Conservation (phyloP, 2,113 vertebrate species). For the Lamprotornis superbus region DNA sequence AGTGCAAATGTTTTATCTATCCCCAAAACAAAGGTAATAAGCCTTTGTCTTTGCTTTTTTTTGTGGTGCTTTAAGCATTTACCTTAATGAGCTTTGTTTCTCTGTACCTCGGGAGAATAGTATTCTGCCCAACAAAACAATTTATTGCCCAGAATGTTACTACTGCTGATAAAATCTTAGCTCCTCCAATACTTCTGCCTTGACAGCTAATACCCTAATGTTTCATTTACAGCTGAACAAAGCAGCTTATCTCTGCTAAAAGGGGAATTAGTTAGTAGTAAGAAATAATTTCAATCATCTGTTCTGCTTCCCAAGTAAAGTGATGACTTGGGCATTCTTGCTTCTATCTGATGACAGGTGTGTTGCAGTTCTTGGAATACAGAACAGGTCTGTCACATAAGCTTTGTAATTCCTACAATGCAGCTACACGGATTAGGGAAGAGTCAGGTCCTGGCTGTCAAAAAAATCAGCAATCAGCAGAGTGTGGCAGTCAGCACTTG, state of each 20-base stretch:
- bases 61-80: conserved; percentile 69
- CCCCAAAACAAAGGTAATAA: conserved; percentile 75
- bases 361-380: conserved; percentile 68
- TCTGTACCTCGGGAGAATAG: conserved; percentile 78
- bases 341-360: conserved; percentile 74
- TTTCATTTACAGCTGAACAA: conserved; percentile 83
- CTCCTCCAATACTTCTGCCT: conserved; percentile 78
- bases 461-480: conserved; percentile 65
- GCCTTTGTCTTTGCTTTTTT: conserved; percentile 62
- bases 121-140: conserved; percentile 80
- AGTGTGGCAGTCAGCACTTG: conserved; percentile 72
- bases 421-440: conserved; percentile 72
- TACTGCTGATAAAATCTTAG: conserved; percentile 78
- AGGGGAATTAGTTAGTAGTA: conserved; percentile 80
- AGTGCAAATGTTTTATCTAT: conserved; percentile 57
- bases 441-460: conserved; percentile 76
- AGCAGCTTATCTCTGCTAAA: conserved; percentile 79
- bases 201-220: conserved; percentile 82
- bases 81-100: conserved; percentile 83
- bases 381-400: conserved; percentile 73
- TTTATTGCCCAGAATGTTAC: conserved; percentile 81
- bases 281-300: conserved; percentile 81
- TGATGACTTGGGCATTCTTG: conserved; percentile 71
- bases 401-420: conserved; percentile 77
- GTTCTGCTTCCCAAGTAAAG: conserved; percentile 71